phyloP scores from a whole-genome alignment of 1,140 invertebrate species.

The Ceratina australensis region DNA sequence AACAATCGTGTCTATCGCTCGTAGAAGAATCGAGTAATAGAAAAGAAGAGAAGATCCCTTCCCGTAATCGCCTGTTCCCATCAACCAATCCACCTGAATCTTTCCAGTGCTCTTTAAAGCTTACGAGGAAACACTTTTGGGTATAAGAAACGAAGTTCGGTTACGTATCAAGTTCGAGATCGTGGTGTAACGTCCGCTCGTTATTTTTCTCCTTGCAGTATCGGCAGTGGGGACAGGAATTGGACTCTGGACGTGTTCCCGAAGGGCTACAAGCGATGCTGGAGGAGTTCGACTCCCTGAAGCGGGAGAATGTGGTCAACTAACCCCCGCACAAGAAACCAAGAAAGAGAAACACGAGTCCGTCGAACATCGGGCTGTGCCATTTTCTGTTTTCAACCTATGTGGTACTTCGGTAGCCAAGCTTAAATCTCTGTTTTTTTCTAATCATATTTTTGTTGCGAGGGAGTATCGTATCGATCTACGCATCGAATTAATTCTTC shows the following conservation, averaged over 20 bases:
- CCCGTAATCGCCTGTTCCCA: neutral
- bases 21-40: neutral
- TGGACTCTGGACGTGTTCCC: conserved; percentile 88
- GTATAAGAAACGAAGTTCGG: conserved; percentile 14
- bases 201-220: conserved; percentile 82
- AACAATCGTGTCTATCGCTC: neutral
- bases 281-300: conserved; percentile 84
- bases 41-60: conserved; percentile 1
- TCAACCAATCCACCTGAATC: neutral
- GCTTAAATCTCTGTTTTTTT: conserved; percentile 4
- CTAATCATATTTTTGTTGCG: neutral
- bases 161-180: neutral
- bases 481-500: neutral
- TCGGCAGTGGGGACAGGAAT: conserved; percentile 88
- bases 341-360: conserved; percentile 40
- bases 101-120: conserved; percentile 3
- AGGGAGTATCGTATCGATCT: neutral
- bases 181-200: conserved; percentile 24
- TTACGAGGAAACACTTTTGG: neutral
- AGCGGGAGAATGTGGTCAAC: conserved; percentile 79
- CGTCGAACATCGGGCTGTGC: conserved; percentile 34
- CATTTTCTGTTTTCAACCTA: neutral
- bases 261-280: conserved; percentile 88
- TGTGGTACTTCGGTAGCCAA: conserved; percentile 11
- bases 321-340: conserved; percentile 39